phyloP scores from a whole-genome alignment of 2,888 invertebrate species.

The Pteria penguin region DNA sequence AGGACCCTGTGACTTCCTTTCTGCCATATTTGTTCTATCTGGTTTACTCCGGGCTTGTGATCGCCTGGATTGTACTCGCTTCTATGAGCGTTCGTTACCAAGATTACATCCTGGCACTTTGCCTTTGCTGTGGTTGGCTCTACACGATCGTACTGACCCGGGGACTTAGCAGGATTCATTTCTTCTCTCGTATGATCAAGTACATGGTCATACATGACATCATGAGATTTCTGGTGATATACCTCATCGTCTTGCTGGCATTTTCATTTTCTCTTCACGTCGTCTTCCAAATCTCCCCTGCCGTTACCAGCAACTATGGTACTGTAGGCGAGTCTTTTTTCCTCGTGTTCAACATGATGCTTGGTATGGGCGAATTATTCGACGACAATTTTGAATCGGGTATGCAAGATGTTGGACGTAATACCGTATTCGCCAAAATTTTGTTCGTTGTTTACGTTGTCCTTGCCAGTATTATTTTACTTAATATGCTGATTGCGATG shows the following conservation, averaged over 20 bases:
- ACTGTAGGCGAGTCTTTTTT: conserved; percentile 70
- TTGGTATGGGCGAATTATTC: conserved; percentile 75
- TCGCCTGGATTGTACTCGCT: conserved; percentile 71
- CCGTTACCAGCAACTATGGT: conserved; percentile 55
- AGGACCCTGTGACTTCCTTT: conserved; percentile 36
- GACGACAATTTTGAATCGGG: conserved; percentile 60
- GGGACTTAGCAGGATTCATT: conserved; percentile 75
- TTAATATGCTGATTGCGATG: conserved; percentile 76
- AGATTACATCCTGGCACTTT: conserved; percentile 72
- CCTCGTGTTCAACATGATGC: conserved; percentile 76
- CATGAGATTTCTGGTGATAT: conserved; percentile 74
- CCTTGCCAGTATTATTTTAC: conserved; percentile 68
- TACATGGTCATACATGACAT: conserved; percentile 77
- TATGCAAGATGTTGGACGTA: conserved; percentile 58
- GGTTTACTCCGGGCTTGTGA: conserved; percentile 60
- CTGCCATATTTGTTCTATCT: conserved; percentile 50
- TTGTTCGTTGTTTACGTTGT: conserved; percentile 75
- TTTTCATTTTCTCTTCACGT: conserved; percentile 76
- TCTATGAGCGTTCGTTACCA: conserved; percentile 53
- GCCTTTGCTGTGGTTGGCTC: conserved; percentile 76
- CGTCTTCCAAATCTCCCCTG: conserved; percentile 66
- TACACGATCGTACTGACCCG: conserved; percentile 75
- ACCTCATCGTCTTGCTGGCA: conserved; percentile 74
- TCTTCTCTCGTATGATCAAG: conserved; percentile 76
- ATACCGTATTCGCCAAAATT: conserved; percentile 59